Evolutionary conservation across 2,888 invertebrate species (phyloP).

Genomic region (Sarcophaga caerulescens): DNA sequence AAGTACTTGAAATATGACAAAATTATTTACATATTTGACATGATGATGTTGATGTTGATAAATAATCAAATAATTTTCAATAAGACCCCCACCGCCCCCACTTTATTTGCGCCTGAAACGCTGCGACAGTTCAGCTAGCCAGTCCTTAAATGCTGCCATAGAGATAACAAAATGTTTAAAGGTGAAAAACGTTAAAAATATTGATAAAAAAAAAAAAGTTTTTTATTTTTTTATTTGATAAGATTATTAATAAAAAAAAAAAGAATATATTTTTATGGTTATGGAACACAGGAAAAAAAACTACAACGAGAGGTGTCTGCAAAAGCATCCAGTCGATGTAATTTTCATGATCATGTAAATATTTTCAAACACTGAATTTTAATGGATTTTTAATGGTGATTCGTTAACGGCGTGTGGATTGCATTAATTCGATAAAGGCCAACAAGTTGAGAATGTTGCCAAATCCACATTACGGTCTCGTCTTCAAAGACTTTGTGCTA

Average conservation of each 20-base stretch:
- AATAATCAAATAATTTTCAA: conserved; percentile 23
- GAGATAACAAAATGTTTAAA: not conserved
- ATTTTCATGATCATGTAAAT: no score
- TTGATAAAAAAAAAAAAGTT: conserved; percentile 50
- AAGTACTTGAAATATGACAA: conserved; percentile 58
- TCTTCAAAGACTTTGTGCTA: no score
- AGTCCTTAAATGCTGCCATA: not conserved
- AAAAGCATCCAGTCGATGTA: no score
- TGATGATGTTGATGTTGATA: conserved; percentile 31
- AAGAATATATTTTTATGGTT: not conserved
- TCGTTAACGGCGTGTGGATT: no score
- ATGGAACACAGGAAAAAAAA: not conserved
- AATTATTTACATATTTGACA: conserved; percentile 56
- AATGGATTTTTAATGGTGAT: no score
- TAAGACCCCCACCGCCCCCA: not conserved
- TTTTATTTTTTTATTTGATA: conserved; percentile 15
- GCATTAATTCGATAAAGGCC: no score
- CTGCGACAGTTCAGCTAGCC: not conserved
- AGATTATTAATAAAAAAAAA: conserved; percentile 46
- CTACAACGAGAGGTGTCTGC: no score
- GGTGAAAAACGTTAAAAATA: not conserved
- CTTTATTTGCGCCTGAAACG: not conserved
- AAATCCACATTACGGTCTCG: no score
- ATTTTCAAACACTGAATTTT: no score
- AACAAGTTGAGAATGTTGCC: no score